These are phyloP conservation scores for Coracopsis vasa DNA, from an alignment of 2,113 vertebrate genomes.

Conservation along the genomic window DNA sequence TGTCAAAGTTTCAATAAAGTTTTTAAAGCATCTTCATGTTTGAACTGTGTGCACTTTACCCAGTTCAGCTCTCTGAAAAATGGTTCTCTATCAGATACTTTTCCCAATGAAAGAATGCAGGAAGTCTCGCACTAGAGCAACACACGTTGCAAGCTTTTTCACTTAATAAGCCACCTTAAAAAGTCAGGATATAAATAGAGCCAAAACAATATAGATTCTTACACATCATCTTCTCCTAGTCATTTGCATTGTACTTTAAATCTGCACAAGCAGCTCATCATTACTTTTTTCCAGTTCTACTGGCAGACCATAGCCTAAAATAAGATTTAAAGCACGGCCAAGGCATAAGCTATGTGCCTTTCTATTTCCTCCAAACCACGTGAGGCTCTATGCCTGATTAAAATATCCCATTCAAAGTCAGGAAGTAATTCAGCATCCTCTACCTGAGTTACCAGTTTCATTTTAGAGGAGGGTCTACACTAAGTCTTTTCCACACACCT, in stretches of 20 bases:
- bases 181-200: neutral
- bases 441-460: constrained; percentile 53
- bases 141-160: neutral
- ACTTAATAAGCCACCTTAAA: constrained; percentile 66
- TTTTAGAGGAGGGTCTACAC: constrained; percentile 48
- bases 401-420: constrained; percentile 67
- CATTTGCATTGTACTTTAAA: constrained; percentile 55
- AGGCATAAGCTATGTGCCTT: constrained; percentile 71
- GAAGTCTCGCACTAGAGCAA: neutral
- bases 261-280: constrained; percentile 57
- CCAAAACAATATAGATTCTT: constrained; percentile 28
- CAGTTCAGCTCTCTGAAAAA: neutral
- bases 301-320: constrained; percentile 76
- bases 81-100: neutral
- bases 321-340: constrained; percentile 76
- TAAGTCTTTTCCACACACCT: constrained; percentile 68
- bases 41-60: neutral
- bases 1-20: neutral
- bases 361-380: constrained; percentile 32
- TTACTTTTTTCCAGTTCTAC: constrained; percentile 68
- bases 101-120: neutral
- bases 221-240: constrained; percentile 38
- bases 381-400: constrained; percentile 43
- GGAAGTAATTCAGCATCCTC: constrained; percentile 67
- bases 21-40: neutral